Conservation (phyloP, 2,888 invertebrate genomes). For the Noctua pronuba region DNA sequence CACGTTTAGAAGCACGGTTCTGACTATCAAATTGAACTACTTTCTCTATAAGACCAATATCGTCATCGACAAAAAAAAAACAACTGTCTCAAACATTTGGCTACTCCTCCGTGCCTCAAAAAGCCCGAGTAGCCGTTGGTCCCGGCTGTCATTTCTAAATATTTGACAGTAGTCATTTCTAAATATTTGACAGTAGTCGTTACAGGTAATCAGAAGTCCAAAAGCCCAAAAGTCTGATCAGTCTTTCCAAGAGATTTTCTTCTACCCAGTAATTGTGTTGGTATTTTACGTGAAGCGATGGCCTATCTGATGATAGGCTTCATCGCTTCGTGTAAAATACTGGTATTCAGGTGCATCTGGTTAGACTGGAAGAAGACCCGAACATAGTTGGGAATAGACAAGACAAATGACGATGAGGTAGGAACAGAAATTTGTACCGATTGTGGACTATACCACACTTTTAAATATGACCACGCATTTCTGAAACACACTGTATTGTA, state of each 20-base stretch:
- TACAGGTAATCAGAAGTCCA: neutral
- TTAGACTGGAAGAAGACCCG: neutral
- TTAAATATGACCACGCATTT: neutral
- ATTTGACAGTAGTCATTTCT: neutral
- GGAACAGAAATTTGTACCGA: neutral
- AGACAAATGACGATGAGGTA: neutral
- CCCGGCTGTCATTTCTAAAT: neutral
- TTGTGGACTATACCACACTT: neutral
- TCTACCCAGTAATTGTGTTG: neutral
- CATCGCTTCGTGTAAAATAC: neutral
- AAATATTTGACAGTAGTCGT: neutral
- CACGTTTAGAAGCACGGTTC: neutral
- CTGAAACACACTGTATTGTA: constrained; percentile 11
- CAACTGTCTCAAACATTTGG: neutral
- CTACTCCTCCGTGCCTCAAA: too few species aligned
- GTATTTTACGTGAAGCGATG: too few species aligned
- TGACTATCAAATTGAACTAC: neutral
- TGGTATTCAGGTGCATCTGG: neutral
- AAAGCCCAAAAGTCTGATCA: neutral
- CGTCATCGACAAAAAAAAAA: neutral
- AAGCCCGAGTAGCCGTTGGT: neutral
- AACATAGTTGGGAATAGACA: neutral
- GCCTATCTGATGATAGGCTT: too few species aligned
- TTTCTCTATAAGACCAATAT: neutral
- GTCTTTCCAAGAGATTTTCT: neutral